Evolutionary conservation across 1,140 invertebrate species (phyloP), one percentile per base, ranked within the genome.

Genomic region (Gonatopus flavifemur): DNA sequence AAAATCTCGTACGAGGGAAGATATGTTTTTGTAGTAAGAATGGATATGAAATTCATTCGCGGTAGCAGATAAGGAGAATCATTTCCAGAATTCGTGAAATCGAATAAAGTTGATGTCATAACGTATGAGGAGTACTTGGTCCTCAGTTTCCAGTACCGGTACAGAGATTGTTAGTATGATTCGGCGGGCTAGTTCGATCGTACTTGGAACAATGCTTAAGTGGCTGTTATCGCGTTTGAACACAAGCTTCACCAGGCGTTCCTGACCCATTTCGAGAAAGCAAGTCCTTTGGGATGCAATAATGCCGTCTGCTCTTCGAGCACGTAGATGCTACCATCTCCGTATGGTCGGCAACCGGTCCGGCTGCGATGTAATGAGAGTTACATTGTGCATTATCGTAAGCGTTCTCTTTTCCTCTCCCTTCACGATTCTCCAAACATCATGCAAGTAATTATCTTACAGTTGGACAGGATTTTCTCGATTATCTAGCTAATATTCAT

Each of bases 181-280:
- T 59, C 33, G 28, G 43, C 49, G 43, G 40, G 50, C 38, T 30
- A 18, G 24, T 45, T 38, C 47, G 33, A 61, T 57, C 37, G 28
- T 35, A 24, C 43, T 19, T 31, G 28, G 42, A 61, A 58, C 50
- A 58, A 62, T 55, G 55, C 48, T 58, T 51, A 62, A 52, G 54
- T 60, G 58, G 44, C 25, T 62, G 60, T 62, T 62, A 62, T 62
- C 59, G 51, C 47, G 43, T 58, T 50, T 36, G 48, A 49, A 36
- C 53, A 57, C 57, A 56, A 61, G 48, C 39, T n/a, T n/a, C 31
- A 52, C 31, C 51, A 46, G 43, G 38, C 42, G 47, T 57, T 54
- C 44, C 54, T 62, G 55, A 57, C 44, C 58, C 41, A 62, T 62
- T 58, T 55, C 20, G 33, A 3, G 20, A 22, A 28, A 50, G 50